phyloP scores from a whole-genome alignment of 2,888 invertebrate species.

The Drosophila aldrichi region DNA sequence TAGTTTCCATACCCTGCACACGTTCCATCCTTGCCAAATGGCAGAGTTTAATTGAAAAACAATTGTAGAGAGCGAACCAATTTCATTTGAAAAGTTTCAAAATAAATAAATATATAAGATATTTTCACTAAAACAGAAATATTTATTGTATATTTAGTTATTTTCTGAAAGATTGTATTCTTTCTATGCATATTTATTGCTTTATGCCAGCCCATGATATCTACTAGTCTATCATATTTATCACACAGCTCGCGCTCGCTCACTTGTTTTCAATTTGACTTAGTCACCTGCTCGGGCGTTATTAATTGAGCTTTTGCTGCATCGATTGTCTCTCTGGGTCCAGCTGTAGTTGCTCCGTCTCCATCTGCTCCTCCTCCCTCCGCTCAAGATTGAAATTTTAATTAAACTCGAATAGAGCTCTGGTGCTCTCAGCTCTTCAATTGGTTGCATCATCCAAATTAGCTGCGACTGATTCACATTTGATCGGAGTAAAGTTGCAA shows the following conservation, averaged over 20 bases:
- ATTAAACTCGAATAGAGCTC: conserved; percentile 53
- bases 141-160: too few species aligned
- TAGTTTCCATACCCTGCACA: conserved; percentile 14
- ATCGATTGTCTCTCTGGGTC: conserved; percentile 54
- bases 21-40: background rate
- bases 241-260: background rate
- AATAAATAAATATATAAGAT: background rate
- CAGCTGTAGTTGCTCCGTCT: background rate
- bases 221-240: conserved; percentile 2
- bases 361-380: too few species aligned
- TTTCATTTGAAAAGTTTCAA: background rate
- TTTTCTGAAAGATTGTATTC: too few species aligned
- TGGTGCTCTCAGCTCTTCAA: conserved; percentile 5
- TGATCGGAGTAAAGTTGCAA: background rate
- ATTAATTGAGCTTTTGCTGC: conserved; percentile 75
- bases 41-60: conserved; percentile 8
- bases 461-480: conserved; percentile 6
- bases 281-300: conserved; percentile 68
- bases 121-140: background rate
- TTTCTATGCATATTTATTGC: background rate
- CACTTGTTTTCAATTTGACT: conserved; percentile 48
- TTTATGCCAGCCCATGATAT: background rate
- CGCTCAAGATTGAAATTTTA: conserved; percentile 65
- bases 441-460: conserved; percentile 23
- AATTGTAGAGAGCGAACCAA: background rate